Base-by-base conservation (phyloP, 92 coral and sea anemone species). In the Ricordea florida region DNA sequence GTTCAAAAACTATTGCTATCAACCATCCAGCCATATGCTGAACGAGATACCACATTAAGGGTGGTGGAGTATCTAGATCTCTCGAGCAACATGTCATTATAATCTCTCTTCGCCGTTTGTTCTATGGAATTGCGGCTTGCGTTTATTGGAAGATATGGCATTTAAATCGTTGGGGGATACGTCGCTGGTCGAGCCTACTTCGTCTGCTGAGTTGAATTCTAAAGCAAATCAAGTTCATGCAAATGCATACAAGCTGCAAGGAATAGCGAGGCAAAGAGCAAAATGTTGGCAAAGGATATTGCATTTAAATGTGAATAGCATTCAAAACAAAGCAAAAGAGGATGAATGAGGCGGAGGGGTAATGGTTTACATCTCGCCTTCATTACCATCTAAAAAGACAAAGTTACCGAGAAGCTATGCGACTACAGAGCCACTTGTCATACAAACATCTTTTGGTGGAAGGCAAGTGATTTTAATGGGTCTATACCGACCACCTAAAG, bases 291-390 rank as follows among this genome's bases (percentile, higher is more conserved):
- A 14, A n/a, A n/a, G n/a, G 52, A 45, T 45, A 14, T 5, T 2
- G 52, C 52, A 45, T 24, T 45, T 45, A 45, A 45, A 45, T 24
- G 20, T 45, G 20, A 45, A 45, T 45, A 45, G 52, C 52, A 45
- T 45, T 15, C 72, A 24, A 58, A 58, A 28, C 27, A 34, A 57
- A 79, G 46, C 44, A 17, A 38, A 67, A 3, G 78, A 42, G 10
- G 67, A 43, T 35, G 69, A 79, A 68, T 69, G 85, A 9, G 85
- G 85, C 10, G 61, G 85, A 2, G 63, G 78, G 1, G 32, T 79
- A n/a, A 6, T 79, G 18, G 78, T 75, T 5, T 79, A 55, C 17
- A 42, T 81, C n/a, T 69, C 74, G 23, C 57, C 47, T 26, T 45
- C 52, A 45, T 15, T 45, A 24, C n/a, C 52, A 14, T 45, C 52